These are phyloP conservation scores for Serinus canaria DNA, from an alignment of 2,113 vertebrate genomes.

Conservation along the genomic window DNA sequence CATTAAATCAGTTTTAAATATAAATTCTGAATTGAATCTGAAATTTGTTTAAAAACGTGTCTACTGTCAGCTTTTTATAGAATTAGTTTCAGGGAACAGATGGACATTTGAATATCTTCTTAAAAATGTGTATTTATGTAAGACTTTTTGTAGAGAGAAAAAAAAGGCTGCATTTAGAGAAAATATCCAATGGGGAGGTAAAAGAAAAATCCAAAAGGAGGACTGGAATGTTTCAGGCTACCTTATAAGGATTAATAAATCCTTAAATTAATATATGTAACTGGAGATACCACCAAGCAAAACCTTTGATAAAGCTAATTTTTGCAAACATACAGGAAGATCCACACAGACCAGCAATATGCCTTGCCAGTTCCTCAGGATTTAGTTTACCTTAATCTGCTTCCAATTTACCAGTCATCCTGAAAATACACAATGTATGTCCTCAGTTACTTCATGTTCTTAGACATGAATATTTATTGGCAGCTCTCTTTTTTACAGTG, in stretches of 20 bases:
- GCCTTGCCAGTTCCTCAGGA: not conserved
- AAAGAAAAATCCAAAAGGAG: not conserved
- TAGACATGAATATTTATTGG: not conserved
- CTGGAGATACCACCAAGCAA: not conserved
- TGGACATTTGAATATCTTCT: conserved; percentile 24
- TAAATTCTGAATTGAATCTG: not conserved
- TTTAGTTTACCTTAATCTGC: not conserved
- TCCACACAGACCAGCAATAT: not conserved
- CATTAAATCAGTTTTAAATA: not conserved
- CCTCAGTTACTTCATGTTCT: not conserved
- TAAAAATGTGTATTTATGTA: not conserved
- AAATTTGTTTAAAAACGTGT: not conserved
- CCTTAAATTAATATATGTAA: not conserved
- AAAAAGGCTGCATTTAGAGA: not conserved
- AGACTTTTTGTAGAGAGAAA: not conserved
- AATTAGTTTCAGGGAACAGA: conserved; percentile 19
- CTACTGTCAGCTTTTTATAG: not conserved
- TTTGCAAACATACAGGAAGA: not conserved
- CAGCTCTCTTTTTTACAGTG: not conserved
- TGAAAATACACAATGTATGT: not conserved
- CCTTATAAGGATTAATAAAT: not conserved
- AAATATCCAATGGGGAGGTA: not conserved
- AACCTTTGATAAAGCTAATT: not conserved
- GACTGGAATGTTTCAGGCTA: not conserved
- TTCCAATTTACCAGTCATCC: not conserved